Evolutionary conservation across 1,140 invertebrate genomes (phyloP).

Genomic region (Heliothis virescens): DNA sequence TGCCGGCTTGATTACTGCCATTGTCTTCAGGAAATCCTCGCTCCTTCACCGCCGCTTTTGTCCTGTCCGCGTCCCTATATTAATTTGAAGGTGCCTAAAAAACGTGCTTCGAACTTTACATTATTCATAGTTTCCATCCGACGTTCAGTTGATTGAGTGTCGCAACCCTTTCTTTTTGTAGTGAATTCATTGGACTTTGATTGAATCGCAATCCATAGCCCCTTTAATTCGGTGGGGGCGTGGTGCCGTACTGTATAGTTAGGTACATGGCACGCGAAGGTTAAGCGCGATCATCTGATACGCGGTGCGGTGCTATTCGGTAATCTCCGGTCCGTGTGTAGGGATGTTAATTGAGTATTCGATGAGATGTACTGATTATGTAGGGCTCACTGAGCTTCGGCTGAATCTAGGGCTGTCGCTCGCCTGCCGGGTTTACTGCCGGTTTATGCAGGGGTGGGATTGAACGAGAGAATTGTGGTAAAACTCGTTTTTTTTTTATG

Average conservation of each 20-base stretch:
- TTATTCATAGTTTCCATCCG: conserved; percentile 41
- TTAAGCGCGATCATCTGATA: conserved; percentile 58
- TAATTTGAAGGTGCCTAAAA: conserved; percentile 70
- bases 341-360: conserved; percentile 65
- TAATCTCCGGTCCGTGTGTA: conserved; percentile 58
- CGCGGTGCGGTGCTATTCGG: conserved; percentile 25
- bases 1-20: conserved; percentile 70
- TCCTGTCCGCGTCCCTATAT: conserved; percentile 61
- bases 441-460: background rate
- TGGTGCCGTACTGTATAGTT: conserved; percentile 51
- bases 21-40: conserved; percentile 75
- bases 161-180: conserved; percentile 44
- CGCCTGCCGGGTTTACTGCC: background rate
- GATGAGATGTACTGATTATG: conserved; percentile 57
- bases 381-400: conserved; percentile 49
- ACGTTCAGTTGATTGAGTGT: conserved; percentile 47
- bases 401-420: conserved; percentile 38
- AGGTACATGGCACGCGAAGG: conserved; percentile 52
- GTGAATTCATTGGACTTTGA: conserved; percentile 54
- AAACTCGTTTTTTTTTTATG: conserved; percentile 16
- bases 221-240: conserved; percentile 55
- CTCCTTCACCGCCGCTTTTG: conserved; percentile 67
- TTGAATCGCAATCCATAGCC: conserved; percentile 60
- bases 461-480: background rate
- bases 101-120: conserved; percentile 48